These are phyloP conservation scores for Planiliza haematocheilus DNA, from an alignment of 2,113 vertebrate genomes.

Conservation along the genomic window DNA sequence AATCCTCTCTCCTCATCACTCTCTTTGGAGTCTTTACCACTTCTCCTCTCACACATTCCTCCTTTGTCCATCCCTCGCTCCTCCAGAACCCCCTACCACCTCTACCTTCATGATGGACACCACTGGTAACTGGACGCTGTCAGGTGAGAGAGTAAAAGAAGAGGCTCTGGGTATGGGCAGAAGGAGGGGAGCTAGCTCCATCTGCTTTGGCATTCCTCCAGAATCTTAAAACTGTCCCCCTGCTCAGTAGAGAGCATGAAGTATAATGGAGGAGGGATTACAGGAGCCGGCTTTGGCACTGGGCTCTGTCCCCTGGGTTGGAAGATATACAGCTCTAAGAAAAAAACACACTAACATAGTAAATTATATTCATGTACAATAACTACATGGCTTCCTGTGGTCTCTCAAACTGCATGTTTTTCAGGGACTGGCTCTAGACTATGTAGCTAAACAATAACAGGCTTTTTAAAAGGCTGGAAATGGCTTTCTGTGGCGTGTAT, in stretches of 20 bases:
- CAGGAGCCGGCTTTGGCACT: conserved; percentile 52
- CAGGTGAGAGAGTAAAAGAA: conserved; percentile 76
- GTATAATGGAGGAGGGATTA: conserved; percentile 38
- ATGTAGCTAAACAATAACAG: conserved; percentile 63
- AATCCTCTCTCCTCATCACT: conserved; percentile 35
- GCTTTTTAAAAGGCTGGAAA: conserved; percentile 58
- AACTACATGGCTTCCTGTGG: conserved; percentile 71
- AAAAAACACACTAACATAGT: conserved; percentile 57
- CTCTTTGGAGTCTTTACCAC: conserved; percentile 41
- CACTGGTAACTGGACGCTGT: conserved; percentile 78
- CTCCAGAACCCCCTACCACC: conserved; percentile 72
- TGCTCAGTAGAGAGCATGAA: conserved; percentile 42
- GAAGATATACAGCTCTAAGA: conserved; percentile 64
- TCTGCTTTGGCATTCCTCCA: conserved; percentile 42
- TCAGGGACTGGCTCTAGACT: conserved; percentile 34
- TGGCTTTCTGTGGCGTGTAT: conserved; percentile 50
- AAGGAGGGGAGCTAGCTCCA: conserved; percentile 18
- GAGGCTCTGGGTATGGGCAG: neutral
- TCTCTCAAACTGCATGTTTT: conserved; percentile 65
- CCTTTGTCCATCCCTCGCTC: conserved; percentile 73
- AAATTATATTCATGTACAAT: conserved; percentile 58
- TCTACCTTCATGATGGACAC: conserved; percentile 65
- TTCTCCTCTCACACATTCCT: conserved; percentile 59
- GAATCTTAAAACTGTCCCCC: conserved; percentile 57
- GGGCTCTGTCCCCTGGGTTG: conserved; percentile 50